Evolutionary conservation across 2,888 invertebrate genomes (phyloP).

Genomic region (Entomobrya multifasciata): DNA sequence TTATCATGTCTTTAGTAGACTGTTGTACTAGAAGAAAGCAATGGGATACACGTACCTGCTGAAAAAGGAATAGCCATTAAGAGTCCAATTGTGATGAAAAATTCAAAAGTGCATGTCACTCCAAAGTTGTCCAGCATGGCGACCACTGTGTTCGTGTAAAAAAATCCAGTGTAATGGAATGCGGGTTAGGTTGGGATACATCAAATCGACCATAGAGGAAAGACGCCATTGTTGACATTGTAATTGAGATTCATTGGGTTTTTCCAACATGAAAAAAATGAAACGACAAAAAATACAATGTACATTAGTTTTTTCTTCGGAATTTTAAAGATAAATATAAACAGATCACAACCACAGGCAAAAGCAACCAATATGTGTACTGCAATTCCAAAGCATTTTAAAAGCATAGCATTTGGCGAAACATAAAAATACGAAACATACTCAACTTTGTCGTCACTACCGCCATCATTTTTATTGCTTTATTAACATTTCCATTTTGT

Average conservation of each 20-base stretch:
- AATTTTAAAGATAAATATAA: no score
- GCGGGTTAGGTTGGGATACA: not conserved
- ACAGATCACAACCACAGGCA: no score
- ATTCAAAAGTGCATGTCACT: constrained; percentile 94
- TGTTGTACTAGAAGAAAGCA: not conserved
- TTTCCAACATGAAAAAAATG: constrained; percentile 14
- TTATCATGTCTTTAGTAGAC: not conserved
- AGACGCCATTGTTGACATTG: not conserved
- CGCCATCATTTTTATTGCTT: no score
- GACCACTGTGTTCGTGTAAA: constrained; percentile 86
- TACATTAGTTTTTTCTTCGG: no score
- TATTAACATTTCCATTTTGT: no score
- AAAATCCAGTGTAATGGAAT: not conserved
- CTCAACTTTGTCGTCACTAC: no score
- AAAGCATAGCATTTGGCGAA: no score
- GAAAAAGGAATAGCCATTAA: constrained; percentile 97
- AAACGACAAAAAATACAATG: not conserved
- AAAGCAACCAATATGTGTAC: no score
- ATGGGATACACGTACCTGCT: constrained; percentile 86
- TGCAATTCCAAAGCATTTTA: no score
- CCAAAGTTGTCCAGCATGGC: constrained; percentile 97
- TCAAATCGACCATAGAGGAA: not conserved
- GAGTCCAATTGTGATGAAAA: constrained; percentile 96
- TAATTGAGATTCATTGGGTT: constrained; percentile 20
- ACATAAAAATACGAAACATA: no score